Evolutionary conservation across 2,888 invertebrate genomes (phyloP).

Genomic region (Aquatica leii): DNA sequence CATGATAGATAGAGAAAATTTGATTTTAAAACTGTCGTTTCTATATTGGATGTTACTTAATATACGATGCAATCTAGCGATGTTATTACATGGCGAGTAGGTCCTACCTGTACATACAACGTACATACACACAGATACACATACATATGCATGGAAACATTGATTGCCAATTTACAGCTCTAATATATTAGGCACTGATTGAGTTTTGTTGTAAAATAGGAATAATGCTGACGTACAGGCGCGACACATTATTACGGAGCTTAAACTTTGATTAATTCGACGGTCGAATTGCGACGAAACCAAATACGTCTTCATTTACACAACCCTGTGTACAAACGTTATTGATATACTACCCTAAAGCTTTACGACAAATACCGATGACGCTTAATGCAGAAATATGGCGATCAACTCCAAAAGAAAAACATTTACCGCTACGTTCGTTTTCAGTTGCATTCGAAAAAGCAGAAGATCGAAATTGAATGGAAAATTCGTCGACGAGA

Average conservation of each 20-base stretch:
- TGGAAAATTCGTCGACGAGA: no score
- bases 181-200: constrained; percentile 64
- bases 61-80: constrained; percentile 62
- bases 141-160: constrained; percentile 63
- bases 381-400: constrained; percentile 21
- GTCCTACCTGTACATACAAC: constrained; percentile 38
- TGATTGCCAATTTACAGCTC: constrained; percentile 65
- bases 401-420: background rate
- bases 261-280: constrained; percentile 63
- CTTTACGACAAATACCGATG: constrained; percentile 38
- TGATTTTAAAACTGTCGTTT: constrained; percentile 62
- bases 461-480: no score
- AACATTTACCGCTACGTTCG: no score
- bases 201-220: constrained; percentile 64
- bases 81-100: constrained; percentile 58
- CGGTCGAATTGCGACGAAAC: constrained; percentile 57
- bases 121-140: constrained; percentile 29
- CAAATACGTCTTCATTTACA: constrained; percentile 51
- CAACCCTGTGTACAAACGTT: constrained; percentile 19
- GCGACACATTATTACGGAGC: constrained; percentile 61
- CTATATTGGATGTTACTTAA: constrained; percentile 60
- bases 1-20: constrained; percentile 62
- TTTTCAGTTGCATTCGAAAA: no score
- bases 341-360: constrained; percentile 27
- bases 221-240: constrained; percentile 62